A percentile compares a stretch with the other conserved stretches of the same genome.
Conservation (phyloP, 2,113 vertebrate species). For the Pelecanus crispus region DNA sequence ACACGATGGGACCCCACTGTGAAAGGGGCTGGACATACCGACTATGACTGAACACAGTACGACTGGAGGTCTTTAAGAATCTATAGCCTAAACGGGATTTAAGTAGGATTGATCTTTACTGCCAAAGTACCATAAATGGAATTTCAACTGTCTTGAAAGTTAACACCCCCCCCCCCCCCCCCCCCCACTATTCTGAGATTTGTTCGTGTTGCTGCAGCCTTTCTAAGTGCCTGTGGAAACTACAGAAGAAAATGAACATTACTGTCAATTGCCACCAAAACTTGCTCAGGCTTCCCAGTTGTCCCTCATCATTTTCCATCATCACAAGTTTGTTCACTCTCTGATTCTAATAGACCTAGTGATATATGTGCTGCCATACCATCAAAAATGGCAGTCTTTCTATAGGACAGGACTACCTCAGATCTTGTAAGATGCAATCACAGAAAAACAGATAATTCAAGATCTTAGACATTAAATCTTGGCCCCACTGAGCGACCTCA, state of each 20-base stretch:
- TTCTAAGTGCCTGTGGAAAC: neutral
- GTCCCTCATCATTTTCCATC: neutral
- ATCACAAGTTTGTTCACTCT: neutral
- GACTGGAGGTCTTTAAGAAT: neutral
- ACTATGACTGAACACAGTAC: neutral
- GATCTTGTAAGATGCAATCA: neutral
- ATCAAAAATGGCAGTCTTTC: neutral
- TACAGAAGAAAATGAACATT: neutral
- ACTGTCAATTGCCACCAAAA: neutral
- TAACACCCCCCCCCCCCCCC: too few relatives aligned
- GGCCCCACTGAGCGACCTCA: neutral
- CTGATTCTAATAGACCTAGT: fast-evolving
- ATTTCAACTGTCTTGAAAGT: neutral
- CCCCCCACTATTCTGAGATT: neutral
- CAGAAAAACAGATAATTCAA: neutral
- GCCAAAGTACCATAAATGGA: neutral
- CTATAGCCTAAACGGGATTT: neutral
- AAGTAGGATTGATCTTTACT: neutral
- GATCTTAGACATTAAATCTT: neutral
- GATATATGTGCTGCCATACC: neutral
- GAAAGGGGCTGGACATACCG: neutral
- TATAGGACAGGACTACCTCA: neutral
- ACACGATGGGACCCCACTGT: neutral
- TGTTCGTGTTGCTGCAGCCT: neutral
- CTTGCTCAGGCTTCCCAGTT: neutral